Evolutionary conservation across 2,888 invertebrate genomes (phyloP).

Genomic region (Gibbula magus): DNA sequence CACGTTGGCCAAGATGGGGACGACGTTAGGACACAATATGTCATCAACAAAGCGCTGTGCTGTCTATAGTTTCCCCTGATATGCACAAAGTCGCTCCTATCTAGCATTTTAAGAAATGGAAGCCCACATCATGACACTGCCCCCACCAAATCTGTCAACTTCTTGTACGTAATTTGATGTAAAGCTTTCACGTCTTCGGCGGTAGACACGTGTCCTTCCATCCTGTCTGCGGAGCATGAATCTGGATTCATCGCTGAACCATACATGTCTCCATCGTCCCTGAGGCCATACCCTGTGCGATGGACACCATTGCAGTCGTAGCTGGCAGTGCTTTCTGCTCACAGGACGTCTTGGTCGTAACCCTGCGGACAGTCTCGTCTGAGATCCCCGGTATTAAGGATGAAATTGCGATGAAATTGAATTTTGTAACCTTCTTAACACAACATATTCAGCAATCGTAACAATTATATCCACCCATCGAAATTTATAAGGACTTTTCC

Average conservation of each 20-base stretch:
- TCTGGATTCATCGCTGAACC: slow-evolving; percentile 35
- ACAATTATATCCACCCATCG: too few relatives aligned
- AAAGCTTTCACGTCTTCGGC: slow-evolving; percentile 26
- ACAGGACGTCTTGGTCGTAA: not conserved
- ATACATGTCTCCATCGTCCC: slow-evolving; percentile 15
- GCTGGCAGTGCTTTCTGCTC: slow-evolving; percentile 10
- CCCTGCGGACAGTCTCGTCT: slow-evolving; percentile 23
- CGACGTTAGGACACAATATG: slow-evolving; percentile 33
- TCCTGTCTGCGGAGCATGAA: slow-evolving; percentile 27
- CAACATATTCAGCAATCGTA: too few relatives aligned
- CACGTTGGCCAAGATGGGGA: slow-evolving; percentile 25
- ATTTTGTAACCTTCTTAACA: too few relatives aligned
- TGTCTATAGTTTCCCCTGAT: slow-evolving; percentile 30
- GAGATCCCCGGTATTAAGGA: slow-evolving; percentile 9
- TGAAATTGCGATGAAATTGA: not conserved
- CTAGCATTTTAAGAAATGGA: slow-evolving; percentile 25
- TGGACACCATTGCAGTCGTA: not conserved
- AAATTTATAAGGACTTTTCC: too few relatives aligned
- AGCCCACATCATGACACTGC: slow-evolving; percentile 40
- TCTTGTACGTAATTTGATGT: slow-evolving; percentile 19
- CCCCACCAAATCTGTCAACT: slow-evolving; percentile 36
- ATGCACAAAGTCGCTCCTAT: slow-evolving; percentile 23
- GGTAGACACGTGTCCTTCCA: slow-evolving; percentile 30
- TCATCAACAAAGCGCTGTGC: slow-evolving; percentile 35
- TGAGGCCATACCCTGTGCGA: slow-evolving; percentile 11